Percentiles rank a stretch among this genome's conserved stretches.
phyloP scores from a whole-genome alignment of 2,113 vertebrate species.

The Dipodomys spectabilis region DNA sequence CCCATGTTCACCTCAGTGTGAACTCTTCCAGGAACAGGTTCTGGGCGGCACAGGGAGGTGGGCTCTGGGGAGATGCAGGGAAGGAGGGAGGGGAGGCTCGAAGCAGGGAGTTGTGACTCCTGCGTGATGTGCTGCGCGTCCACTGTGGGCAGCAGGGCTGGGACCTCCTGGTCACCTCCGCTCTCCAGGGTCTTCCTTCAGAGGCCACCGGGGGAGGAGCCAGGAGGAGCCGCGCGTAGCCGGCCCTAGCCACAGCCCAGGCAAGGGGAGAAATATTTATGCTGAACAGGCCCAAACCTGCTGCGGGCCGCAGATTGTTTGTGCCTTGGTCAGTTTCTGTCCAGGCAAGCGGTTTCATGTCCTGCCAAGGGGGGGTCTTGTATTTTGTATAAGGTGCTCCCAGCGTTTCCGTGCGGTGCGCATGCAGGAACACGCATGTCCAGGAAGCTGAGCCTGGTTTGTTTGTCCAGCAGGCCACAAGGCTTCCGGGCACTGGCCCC shows the following conservation, averaged over 20 bases:
- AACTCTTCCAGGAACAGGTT: no score
- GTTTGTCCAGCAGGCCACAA: background rate
- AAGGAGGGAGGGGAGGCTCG: no score
- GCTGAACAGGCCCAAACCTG: background rate
- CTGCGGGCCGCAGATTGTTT: conserved; percentile 60
- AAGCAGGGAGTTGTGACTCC: no score
- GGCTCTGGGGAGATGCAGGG: no score
- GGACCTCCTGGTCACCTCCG: background rate
- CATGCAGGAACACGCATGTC: background rate
- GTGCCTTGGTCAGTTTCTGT: conserved; percentile 40
- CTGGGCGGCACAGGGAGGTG: background rate
- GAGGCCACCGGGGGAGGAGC: background rate
- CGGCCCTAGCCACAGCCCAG: conserved; percentile 22
- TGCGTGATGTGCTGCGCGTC: no score
- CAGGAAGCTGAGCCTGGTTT: background rate
- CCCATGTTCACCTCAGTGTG: background rate
- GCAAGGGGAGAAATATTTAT: conserved; percentile 81
- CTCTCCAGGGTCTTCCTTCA: background rate
- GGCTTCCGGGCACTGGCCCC: background rate
- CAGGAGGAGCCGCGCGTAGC: background rate
- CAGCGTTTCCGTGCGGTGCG: background rate
- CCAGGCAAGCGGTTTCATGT: conserved; percentile 81
- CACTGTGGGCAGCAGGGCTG: background rate
- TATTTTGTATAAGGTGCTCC: background rate
- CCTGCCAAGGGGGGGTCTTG: conserved; percentile 75